phyloP scores from a whole-genome alignment of 2,797 vertebrate species.

The Chelon auratus region DNA sequence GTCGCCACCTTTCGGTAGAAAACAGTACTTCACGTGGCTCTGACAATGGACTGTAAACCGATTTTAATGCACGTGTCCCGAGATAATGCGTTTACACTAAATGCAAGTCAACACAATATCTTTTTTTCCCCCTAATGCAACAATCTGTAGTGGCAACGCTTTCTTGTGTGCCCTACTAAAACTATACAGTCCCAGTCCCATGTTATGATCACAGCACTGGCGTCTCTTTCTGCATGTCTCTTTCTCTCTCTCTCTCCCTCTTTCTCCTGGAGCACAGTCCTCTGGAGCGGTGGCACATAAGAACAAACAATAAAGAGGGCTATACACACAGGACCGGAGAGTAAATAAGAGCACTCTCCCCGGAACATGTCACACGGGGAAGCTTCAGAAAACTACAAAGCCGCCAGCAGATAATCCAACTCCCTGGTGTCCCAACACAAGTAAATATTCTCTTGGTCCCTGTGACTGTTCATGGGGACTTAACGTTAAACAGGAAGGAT shows the following conservation, averaged over 20 bases:
- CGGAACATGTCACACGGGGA: conserved; percentile 80
- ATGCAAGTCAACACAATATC: conserved; percentile 21
- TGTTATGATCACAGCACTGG: conserved; percentile 56
- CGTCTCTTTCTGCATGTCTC: background rate
- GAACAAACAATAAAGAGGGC: conserved; percentile 81
- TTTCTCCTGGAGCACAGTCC: conserved; percentile 62
- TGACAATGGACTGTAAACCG: background rate
- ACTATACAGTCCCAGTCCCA: conserved; percentile 31
- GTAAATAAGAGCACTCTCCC: conserved; percentile 81
- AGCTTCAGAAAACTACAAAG: conserved; percentile 84
- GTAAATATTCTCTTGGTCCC: conserved; percentile 86
- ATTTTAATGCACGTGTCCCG: conserved; percentile 1
- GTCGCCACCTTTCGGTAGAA: conserved; percentile 95
- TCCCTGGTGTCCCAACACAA: conserved; percentile 78
- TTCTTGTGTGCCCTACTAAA: conserved; percentile 42
- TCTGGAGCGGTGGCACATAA: conserved; percentile 76
- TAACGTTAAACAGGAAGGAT: conserved; percentile 82
- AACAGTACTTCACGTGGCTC: conserved; percentile 56
- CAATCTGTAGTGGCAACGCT: conserved; percentile 23
- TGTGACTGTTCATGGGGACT: conserved; percentile 82
- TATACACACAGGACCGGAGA: conserved; percentile 80
- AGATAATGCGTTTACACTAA: conserved; percentile 13
- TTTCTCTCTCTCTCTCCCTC: background rate
- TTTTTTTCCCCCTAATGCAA: background rate
- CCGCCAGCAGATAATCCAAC: conserved; percentile 82